Conservation (phyloP, 2,888 invertebrate genomes). For the Eristalinus sepulchralis region DNA sequence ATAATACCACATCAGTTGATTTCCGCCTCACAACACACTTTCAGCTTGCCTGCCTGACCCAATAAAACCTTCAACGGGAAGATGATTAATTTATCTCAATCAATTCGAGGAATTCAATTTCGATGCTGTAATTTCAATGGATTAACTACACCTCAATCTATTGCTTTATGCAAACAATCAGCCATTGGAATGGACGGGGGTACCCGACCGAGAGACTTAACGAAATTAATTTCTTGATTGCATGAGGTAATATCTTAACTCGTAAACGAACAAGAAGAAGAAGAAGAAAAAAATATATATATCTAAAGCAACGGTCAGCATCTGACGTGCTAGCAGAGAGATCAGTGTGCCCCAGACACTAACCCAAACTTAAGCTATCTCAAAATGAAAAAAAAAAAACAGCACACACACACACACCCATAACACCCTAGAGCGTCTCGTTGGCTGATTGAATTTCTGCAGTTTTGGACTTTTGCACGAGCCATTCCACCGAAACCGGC, state of each 20-base stretch:
- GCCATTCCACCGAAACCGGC: conserved; percentile 54
- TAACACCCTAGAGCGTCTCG: conserved; percentile 25
- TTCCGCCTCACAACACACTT: conserved; percentile 6
- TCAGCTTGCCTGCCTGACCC: conserved; percentile 46
- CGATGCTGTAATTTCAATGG: conserved; percentile 25
- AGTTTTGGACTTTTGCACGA: conserved; percentile 70
- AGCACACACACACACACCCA: background rate
- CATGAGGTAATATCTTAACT: conserved; percentile 65
- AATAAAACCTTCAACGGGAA: conserved; percentile 59
- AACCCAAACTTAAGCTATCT: background rate
- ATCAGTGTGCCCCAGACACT: conserved; percentile 9
- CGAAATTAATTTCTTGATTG: conserved; percentile 67
- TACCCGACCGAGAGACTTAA: conserved; percentile 27
- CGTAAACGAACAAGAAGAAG: conserved; percentile 37
- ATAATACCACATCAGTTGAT: conserved; percentile 9
- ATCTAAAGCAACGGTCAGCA: conserved; percentile 32
- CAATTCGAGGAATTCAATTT: conserved; percentile 53
- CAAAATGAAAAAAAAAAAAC: background rate
- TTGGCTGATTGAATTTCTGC: conserved; percentile 67
- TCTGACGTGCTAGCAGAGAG: conserved; percentile 28
- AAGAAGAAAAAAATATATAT: conserved; percentile 16
- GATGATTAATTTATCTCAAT: conserved; percentile 62
- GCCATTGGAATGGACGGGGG: background rate
- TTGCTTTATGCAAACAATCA: conserved; percentile 28
- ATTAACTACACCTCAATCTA: conserved; percentile 46